Percentiles rank a stretch among this genome's conserved stretches.
Conservation (phyloP, 2,113 vertebrate genomes). For the Halcyon senegalensis region DNA sequence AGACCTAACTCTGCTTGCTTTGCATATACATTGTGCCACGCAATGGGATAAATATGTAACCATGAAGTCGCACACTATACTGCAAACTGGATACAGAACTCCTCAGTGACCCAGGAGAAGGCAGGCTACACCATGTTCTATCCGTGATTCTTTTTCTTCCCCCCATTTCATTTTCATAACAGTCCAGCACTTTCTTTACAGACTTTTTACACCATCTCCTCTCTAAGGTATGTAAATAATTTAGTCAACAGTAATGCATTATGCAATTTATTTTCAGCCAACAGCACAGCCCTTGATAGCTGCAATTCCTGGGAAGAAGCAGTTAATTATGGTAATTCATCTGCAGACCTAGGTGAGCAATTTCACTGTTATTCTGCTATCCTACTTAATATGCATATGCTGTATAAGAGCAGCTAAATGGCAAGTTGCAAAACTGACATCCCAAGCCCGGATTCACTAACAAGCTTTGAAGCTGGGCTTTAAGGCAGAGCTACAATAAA, state of each 20-base stretch:
- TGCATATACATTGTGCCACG: neutral
- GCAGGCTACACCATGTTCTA: neutral
- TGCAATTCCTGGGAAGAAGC: conserved; percentile 57
- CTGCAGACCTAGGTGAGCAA: conserved; percentile 63
- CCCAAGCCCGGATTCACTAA: neutral
- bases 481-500: neutral
- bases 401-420: conserved; percentile 37
- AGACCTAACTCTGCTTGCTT: neutral
- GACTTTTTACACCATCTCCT: conserved; percentile 20
- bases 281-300: conserved; percentile 60
- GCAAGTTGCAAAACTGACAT: conserved; percentile 38
- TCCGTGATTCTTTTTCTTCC: neutral
- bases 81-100: neutral
- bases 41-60: neutral
- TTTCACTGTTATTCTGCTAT: conserved; percentile 42
- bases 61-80: neutral
- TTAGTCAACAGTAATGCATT: conserved; percentile 59
- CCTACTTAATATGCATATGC: conserved; percentile 39
- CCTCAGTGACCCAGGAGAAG: neutral
- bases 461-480: neutral
- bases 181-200: neutral
- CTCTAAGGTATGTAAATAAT: conserved; percentile 64
- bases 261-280: conserved; percentile 69
- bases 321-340: conserved; percentile 67
- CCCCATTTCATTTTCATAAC: conserved; percentile 4